Conservation (phyloP, 2,888 invertebrate species). For the Anthrax anthrax region DNA sequence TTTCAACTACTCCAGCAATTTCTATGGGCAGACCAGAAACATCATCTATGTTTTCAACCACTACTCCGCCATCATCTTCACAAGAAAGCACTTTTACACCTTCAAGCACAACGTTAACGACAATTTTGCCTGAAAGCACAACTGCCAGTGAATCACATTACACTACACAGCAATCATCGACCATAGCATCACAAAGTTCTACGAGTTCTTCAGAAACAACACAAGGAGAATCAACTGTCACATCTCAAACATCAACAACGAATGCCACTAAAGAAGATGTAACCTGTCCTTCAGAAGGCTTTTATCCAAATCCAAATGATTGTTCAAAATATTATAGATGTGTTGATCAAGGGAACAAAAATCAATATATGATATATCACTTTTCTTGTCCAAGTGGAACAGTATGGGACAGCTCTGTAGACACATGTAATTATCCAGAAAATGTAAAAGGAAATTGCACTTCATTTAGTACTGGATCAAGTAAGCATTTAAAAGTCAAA, state of each 20-base stretch:
- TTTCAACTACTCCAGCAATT: not conserved
- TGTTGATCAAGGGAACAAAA: slow-evolving; percentile 44
- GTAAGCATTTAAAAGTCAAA: not conserved
- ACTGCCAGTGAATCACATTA: slow-evolving; percentile 1
- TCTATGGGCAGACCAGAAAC: not conserved
- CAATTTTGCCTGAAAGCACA: not conserved
- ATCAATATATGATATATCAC: slow-evolving; percentile 45
- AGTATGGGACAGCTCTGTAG: slow-evolving; percentile 52
- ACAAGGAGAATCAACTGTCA: slow-evolving; percentile 1
- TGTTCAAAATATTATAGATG: slow-evolving; percentile 53
- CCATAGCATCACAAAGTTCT: slow-evolving; percentile 2
- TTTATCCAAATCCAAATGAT: slow-evolving; percentile 43
- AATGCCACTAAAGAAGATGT: slow-evolving; percentile 5
- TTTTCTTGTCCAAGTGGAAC: slow-evolving; percentile 56
- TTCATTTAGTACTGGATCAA: not conserved
- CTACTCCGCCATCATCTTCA: not conserved
- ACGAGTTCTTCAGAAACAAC: not conserved
- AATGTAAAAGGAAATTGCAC: slow-evolving; percentile 40
- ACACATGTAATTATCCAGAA: slow-evolving; percentile 51
- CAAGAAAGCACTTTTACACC: not conserved
- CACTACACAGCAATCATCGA: slow-evolving; percentile 7
- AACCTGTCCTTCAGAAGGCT: slow-evolving; percentile 43
- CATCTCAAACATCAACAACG: slow-evolving; percentile 10
- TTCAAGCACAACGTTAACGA: not conserved
- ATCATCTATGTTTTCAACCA: not conserved